Evolutionary conservation across 30 jellyfish, hydroid and myxozoan species (phyloP).

Genomic region (Aurelia sp.): DNA sequence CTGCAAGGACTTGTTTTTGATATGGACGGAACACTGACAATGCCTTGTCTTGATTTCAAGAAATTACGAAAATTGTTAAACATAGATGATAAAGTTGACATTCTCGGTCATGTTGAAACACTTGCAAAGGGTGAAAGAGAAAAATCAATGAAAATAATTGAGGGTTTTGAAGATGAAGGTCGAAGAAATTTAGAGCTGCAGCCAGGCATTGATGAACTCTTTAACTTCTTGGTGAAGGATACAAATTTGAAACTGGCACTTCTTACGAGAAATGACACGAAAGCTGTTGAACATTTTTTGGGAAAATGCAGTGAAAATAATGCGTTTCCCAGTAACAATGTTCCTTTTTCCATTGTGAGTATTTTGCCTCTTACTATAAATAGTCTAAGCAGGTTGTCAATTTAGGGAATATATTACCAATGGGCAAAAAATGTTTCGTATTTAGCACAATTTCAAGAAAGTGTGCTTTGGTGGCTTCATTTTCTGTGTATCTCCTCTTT

Average conservation of each 20-base stretch:
- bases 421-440: no score
- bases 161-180: slow-evolving; percentile 91
- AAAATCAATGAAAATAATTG: slow-evolving; percentile 58
- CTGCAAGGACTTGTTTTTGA: slow-evolving; percentile 85
- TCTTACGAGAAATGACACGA: slow-evolving; percentile 76
- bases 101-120: slow-evolving; percentile 72
- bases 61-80: slow-evolving; percentile 50
- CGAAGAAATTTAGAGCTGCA: slow-evolving; percentile 59
- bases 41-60: slow-evolving; percentile 83
- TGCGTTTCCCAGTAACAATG: background rate
- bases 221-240: slow-evolving; percentile 32
- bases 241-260: slow-evolving; percentile 62
- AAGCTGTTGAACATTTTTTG: slow-evolving; percentile 78
- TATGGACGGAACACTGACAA: slow-evolving; percentile 97
- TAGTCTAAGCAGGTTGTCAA: no score
- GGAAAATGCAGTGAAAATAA: slow-evolving; percentile 40
- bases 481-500: background rate
- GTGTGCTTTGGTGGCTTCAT: background rate
- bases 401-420: no score
- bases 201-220: slow-evolving; percentile 69
- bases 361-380: background rate
- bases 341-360: slow-evolving; percentile 45
- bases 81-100: slow-evolving; percentile 63
- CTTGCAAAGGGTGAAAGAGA: slow-evolving; percentile 46
- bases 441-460: no score